Base-by-base conservation (phyloP, 2,888 invertebrate genomes). In the Neoitamus cyanurus region DNA sequence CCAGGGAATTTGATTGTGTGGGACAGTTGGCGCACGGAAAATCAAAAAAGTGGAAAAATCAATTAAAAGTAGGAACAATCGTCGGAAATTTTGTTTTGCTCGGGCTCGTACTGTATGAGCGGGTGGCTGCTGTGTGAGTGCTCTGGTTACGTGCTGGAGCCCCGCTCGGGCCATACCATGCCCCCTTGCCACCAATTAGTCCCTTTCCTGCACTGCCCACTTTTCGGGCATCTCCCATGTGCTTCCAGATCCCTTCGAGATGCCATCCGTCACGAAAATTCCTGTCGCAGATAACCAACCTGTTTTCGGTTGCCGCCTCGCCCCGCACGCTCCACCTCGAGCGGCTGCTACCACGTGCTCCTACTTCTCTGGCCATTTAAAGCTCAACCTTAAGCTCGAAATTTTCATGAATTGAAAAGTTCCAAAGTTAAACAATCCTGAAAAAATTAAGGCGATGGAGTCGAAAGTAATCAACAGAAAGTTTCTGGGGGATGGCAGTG, bases 1-100 rank as follows among this genome's bases (percentile, higher is more conserved):
- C 30, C 46, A 37, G 42, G 28, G 77, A 46, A 77, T 77, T 77
- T 77, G 77, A 77, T 77, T 77, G 69, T 30, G 77, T 77, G 58
- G 87, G 87, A 88, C 88, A 88, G 88, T 88, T 88, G 88, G 87
- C 86, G 87, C 87, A 88, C 88, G 86, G 87, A 77, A 83, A 83
- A 15, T 69, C 46, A 85, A 84, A 87, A 73, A 70, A 77, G 69
- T 85, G 86, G 88, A 86, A 86, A 89, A 89, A 89, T 89, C 89
- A 89, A 89, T 89, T 89, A 89, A 89, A 87, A 86, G 87, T 87
- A 85, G 84, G 78, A 85, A 46, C 72, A 78, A 85, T 80, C 80
- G 68, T 68, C 25, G 34, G 48, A 37, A 15, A 48, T 30, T 58
- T 48, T 80, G 20, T 68, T 80, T 80, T 80, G 31, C 34, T 80